Base-by-base conservation (phyloP, 2,113 vertebrate genomes). In the Platysternon megacephalum region DNA sequence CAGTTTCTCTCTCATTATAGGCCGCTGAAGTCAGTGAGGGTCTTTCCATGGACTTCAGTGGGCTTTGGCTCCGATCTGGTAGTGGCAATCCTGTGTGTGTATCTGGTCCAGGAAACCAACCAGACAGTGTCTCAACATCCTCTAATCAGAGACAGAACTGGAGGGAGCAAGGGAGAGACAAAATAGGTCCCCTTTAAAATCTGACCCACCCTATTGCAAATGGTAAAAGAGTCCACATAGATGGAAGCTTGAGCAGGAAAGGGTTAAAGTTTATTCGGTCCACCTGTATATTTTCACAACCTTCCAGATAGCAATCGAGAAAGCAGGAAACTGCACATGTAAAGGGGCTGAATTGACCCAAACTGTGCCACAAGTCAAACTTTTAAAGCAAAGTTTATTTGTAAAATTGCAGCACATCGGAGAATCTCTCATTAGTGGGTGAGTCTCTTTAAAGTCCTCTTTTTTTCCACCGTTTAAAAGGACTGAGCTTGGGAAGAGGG, bases 241-340 rank as follows among this genome's bases (percentile, higher is more conserved):
- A 35, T 32, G 74, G 1, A 1, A 3, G 53, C 1, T 52, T 79
- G 7, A 21, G 0, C 55, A 79, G 90, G 52, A 55, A 93, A 82
- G 87, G 55, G 93, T 93, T 96, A 88, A 93, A 39, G 42, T 86
- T 32, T 5, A 3, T 35, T 93, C 84, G 76, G 72, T 88, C 89
- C 93, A 97, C 97, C 96, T 96, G 93, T 93, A 24, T 95, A 90
- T 97, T 95, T 96, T 94, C 93, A 82, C 89, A 93, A 89, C 86
- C 5, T 72, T 76, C 22, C 86, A 24, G 13, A 93, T 4, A 93
- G 93, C 83, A 82, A 90, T 94, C 29, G 28, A 35, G 95, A 92
- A 91, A 9, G 89, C 93, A 95, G 94, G 89, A 94, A 97, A 85
- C 0, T 7, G 83, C 52, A 89, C 95, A 4, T 13, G 13, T 74